Percentiles rank a stretch among this genome's conserved stretches.
Evolutionary conservation across 1,140 invertebrate genomes (phyloP).

Genomic region (Trichomalopsis sarcophagae): DNA sequence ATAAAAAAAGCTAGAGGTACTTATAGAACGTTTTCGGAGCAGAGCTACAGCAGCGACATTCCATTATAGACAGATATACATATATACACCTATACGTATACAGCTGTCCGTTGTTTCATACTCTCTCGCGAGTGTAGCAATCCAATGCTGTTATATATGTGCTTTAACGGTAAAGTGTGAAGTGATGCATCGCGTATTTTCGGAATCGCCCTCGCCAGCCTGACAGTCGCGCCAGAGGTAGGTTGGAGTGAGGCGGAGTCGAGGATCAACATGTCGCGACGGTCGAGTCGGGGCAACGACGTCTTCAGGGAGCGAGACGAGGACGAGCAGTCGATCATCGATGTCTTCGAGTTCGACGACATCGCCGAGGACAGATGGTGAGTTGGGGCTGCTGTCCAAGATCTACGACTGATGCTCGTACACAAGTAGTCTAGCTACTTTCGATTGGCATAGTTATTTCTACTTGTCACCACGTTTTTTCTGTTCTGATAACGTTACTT

Average conservation of each 20-base stretch:
- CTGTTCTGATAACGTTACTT: background rate
- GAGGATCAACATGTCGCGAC: background rate
- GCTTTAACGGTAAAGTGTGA: constrained; percentile 51
- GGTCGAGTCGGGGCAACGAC: background rate
- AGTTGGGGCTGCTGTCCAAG: background rate
- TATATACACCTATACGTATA: no score
- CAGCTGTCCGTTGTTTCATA: background rate
- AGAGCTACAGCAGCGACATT: no score
- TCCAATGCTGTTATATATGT: background rate
- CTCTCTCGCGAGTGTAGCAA: background rate
- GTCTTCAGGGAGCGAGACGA: constrained; percentile 32
- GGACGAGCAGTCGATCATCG: constrained; percentile 51
- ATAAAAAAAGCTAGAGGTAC: no score
- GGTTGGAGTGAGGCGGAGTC: background rate
- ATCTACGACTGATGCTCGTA: background rate
- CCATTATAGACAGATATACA: no score
- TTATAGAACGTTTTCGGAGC: no score
- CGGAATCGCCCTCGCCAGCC: constrained; percentile 14
- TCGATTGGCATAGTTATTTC: background rate
- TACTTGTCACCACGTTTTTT: background rate
- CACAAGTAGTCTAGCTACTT: background rate
- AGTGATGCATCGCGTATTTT: constrained; percentile 44
- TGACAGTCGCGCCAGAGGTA: constrained; percentile 17
- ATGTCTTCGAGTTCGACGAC: constrained; percentile 52
- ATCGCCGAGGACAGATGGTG: constrained; percentile 49